A percentile compares a stretch with the other conserved stretches of the same genome.
Conservation (phyloP, 2,888 invertebrate species). For the Megaustenia siamemsis region DNA sequence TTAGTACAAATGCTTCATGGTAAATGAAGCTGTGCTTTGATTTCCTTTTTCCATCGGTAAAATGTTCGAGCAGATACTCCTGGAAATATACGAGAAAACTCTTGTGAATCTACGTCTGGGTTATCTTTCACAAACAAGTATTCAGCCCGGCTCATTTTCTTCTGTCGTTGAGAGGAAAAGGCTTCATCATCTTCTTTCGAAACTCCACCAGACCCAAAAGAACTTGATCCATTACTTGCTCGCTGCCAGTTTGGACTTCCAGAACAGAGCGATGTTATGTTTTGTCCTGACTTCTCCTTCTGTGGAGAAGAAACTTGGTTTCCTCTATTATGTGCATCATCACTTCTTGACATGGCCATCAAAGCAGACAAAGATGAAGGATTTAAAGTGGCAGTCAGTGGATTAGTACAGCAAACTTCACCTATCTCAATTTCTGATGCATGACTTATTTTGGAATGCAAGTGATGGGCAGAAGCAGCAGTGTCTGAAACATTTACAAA, state of each 20-base stretch:
- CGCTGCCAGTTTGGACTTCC: slow-evolving; percentile 38
- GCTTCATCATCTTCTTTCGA: slow-evolving; percentile 51
- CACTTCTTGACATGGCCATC: slow-evolving; percentile 47
- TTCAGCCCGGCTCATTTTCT: slow-evolving; percentile 60
- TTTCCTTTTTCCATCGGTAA: slow-evolving; percentile 63
- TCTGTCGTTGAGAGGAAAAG: slow-evolving; percentile 58
- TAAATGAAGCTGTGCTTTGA: slow-evolving; percentile 52
- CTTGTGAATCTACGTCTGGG: slow-evolving; percentile 61
- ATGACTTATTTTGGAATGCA: background rate
- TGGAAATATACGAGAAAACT: slow-evolving; percentile 59
- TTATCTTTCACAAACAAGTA: slow-evolving; percentile 62
- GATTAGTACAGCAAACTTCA: background rate
- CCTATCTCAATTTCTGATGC: background rate
- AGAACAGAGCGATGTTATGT: background rate
- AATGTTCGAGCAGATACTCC: slow-evolving; percentile 61
- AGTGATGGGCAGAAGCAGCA: slow-evolving; percentile 2
- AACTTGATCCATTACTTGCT: background rate
- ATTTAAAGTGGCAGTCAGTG: background rate
- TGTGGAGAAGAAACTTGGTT: background rate
- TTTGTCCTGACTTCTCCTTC: background rate
- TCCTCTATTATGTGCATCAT: background rate
- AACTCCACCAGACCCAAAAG: background rate
- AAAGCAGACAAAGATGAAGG: slow-evolving; percentile 45
- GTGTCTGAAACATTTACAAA: slow-evolving; percentile 7
- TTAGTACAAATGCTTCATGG: slow-evolving; percentile 12